phyloP scores from a whole-genome alignment of 1,140 invertebrate species.

The Cyphomyrmex costatus region DNA sequence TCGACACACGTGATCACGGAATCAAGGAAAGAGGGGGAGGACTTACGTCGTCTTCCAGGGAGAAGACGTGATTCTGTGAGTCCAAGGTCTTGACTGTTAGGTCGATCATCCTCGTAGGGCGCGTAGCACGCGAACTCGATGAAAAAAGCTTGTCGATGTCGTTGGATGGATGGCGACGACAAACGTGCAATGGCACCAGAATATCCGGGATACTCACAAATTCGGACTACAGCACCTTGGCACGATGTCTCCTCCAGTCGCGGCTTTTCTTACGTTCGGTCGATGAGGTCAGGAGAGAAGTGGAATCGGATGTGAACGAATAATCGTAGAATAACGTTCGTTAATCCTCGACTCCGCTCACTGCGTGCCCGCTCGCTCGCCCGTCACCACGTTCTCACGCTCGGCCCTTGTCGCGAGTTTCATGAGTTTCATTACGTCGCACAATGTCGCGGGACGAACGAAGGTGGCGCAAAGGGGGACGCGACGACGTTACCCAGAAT shows the following conservation, averaged over 20 bases:
- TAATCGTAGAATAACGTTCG: neutral
- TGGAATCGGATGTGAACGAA: neutral
- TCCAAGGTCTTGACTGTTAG: slow-evolving; percentile 97
- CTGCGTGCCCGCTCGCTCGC: slow-evolving; percentile 5
- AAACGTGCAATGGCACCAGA: neutral
- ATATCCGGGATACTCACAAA: neutral
- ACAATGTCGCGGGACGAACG: slow-evolving; percentile 17
- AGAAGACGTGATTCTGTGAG: slow-evolving; percentile 95
- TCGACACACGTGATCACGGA: neutral
- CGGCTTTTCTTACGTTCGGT: neutral
- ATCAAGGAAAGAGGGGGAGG: slow-evolving; percentile 8
- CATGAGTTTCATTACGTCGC: slow-evolving; percentile 49
- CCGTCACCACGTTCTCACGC: slow-evolving; percentile 12
- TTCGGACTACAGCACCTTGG: no score
- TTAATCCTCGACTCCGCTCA: neutral
- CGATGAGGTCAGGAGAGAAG: no score
- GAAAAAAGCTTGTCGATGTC: neutral
- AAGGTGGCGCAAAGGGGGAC: slow-evolving; percentile 25
- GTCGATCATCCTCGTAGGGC: slow-evolving; percentile 89
- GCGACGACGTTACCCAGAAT: slow-evolving; percentile 79
- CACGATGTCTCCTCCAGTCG: neutral
- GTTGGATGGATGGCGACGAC: neutral
- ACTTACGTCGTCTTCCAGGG: slow-evolving; percentile 95
- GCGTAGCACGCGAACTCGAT: neutral
- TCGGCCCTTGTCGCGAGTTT: neutral